Evolutionary conservation across 2,797 vertebrate species (phyloP).

Genomic region (Psittacula echo): DNA sequence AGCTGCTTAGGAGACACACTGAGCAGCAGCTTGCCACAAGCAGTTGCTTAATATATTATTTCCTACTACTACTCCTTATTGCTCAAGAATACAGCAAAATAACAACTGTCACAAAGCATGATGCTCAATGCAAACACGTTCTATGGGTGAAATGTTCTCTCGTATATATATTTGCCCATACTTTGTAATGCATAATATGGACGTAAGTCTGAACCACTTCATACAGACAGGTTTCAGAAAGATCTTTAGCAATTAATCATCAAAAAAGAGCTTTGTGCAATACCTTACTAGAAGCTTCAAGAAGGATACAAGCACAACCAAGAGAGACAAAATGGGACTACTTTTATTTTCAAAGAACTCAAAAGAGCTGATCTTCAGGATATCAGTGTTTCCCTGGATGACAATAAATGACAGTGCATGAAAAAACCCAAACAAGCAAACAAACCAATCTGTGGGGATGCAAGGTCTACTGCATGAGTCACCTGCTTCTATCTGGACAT

Average conservation of each 20-base stretch:
- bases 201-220: not conserved
- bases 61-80: not conserved
- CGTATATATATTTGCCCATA: not conserved
- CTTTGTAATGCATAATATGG: not conserved
- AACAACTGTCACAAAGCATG: not conserved
- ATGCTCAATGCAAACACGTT: not conserved
- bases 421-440: not conserved
- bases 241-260: not conserved
- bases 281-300: not conserved
- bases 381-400: not conserved
- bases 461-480: not conserved
- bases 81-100: not conserved
- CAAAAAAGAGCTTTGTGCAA: not conserved
- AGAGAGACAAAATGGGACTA: fast-evolving
- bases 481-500: not conserved
- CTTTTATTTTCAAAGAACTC: not conserved
- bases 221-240: not conserved
- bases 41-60: not conserved
- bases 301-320: not conserved
- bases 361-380: not conserved
- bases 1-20: not conserved
- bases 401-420: not conserved
- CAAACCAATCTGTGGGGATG: not conserved
- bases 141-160: not conserved
- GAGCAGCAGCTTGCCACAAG: not conserved